Conservation (phyloP, 1,140 invertebrate species). For the Pseudomyrmex sp. region DNA sequence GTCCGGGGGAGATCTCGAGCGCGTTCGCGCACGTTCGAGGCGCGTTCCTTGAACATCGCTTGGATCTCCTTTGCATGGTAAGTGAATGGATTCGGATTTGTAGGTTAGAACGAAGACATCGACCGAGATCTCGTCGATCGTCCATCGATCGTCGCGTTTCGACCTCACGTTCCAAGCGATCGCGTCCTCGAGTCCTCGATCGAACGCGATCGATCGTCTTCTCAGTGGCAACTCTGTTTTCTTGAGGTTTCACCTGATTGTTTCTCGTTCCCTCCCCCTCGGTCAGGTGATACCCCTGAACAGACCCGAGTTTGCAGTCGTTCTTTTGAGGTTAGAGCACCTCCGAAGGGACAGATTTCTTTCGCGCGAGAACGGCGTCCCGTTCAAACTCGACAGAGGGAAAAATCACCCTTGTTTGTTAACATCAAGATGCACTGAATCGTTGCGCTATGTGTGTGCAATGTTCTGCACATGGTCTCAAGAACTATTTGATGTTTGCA, state of each 20-base stretch:
- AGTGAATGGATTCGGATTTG: neutral
- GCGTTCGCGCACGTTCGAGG: neutral
- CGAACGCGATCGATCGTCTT: neutral
- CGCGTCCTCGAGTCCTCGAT: neutral
- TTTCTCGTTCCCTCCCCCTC: neutral
- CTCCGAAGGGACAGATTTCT: too few relatives aligned
- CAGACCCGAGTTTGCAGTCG: neutral
- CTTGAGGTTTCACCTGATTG: neutral
- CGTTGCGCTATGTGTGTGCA: too few relatives aligned
- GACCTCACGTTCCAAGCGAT: neutral
- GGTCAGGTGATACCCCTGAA: slow-evolving; percentile 1
- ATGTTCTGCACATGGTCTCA: too few relatives aligned
- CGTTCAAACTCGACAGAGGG: neutral
- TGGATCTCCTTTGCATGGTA: slow-evolving; percentile 40
- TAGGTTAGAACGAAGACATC: slow-evolving; percentile 21
- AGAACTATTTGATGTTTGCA: too few relatives aligned
- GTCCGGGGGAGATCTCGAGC: neutral
- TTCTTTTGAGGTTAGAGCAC: slow-evolving; percentile 14
- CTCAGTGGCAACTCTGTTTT: neutral
- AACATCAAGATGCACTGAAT: neutral
- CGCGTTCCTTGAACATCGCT: neutral
- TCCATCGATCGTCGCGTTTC: neutral
- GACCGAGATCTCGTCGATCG: neutral
- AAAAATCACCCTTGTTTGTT: neutral
- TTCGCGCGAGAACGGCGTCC: neutral